A percentile compares a stretch with the other conserved stretches of the same genome.
These are phyloP conservation scores for Cossypha niveicapilla DNA, from an alignment of 2,797 vertebrate genomes.

Conservation along the genomic window DNA sequence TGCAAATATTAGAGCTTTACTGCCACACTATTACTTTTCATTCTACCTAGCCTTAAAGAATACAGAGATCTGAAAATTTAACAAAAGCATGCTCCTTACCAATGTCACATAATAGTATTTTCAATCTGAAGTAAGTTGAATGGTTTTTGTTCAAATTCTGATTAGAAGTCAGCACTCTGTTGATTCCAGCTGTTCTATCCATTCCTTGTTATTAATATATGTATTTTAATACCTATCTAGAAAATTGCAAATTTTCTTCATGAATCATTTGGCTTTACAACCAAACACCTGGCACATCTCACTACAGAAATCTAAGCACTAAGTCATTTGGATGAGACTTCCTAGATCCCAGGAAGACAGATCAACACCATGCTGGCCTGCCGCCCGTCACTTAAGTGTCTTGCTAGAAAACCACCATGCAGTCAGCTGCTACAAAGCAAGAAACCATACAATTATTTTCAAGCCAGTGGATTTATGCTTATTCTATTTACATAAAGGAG, in stretches of 20 bases:
- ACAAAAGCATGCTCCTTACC: background rate
- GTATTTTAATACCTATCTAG: background rate
- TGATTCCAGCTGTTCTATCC: background rate
- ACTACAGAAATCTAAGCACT: background rate
- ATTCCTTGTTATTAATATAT: background rate
- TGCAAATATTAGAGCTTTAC: background rate
- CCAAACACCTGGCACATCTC: background rate
- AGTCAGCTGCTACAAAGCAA: constrained; percentile 2
- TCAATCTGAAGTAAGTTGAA: background rate
- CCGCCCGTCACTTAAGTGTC: constrained; percentile 28
- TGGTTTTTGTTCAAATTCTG: background rate
- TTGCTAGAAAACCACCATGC: background rate
- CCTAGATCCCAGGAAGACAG: background rate
- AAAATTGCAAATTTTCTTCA: background rate
- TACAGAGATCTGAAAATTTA: background rate
- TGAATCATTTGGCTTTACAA: background rate
- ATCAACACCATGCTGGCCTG: constrained; percentile 43
- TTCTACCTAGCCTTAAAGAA: background rate
- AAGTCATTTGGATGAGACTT: background rate
- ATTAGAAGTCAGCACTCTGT: background rate
- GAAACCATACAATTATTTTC: background rate
- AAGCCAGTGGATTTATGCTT: background rate
- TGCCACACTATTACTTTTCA: background rate
- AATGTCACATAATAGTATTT: background rate
- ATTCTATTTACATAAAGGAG: background rate